A percentile compares a stretch with the other conserved stretches of the same genome.
Conservation (phyloP, 2,113 vertebrate species). For the Rhadina sibilatrix region DNA sequence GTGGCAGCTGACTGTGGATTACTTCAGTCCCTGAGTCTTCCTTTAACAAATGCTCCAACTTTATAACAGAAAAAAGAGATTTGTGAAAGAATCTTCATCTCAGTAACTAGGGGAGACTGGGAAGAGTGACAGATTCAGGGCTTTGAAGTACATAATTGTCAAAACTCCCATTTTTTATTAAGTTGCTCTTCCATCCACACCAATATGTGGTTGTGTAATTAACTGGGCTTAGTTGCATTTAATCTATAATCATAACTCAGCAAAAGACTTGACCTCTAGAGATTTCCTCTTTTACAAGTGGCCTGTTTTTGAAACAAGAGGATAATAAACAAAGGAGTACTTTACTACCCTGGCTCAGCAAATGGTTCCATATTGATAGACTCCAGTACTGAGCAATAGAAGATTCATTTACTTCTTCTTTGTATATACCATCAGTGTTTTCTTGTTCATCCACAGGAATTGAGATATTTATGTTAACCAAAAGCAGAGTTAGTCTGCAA, state of each 20-base stretch:
- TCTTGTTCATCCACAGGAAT: background rate
- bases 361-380: background rate
- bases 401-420: background rate
- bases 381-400: background rate
- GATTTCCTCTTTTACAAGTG: constrained; percentile 20
- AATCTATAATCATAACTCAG: background rate
- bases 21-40: background rate
- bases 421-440: background rate
- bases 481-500: background rate
- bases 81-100: background rate
- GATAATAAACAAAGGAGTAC: background rate
- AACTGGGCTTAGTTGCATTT: background rate
- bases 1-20: background rate
- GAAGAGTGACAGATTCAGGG: background rate
- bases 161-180: background rate
- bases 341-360: background rate
- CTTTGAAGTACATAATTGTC: background rate
- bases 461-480: background rate
- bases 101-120: background rate
- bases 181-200: background rate
- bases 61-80: background rate
- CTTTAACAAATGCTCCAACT: background rate
- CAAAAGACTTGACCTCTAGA: background rate
- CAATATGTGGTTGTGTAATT: background rate
- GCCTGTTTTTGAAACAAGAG: background rate